phyloP scores from a whole-genome alignment of 2,797 vertebrate species.

The Anas acuta region DNA sequence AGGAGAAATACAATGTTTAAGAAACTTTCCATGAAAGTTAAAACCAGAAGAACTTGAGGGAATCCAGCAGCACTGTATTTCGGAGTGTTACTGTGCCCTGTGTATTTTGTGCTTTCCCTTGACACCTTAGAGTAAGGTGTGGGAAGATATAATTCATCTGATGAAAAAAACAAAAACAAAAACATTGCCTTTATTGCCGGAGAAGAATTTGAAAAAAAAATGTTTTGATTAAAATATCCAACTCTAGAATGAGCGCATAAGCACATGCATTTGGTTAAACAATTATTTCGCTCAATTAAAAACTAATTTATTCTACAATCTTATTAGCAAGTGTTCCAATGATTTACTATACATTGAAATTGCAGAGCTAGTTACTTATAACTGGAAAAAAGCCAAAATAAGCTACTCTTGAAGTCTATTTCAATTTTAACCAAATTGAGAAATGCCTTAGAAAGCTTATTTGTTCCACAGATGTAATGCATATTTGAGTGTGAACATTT shows the following conservation, averaged over 20 bases:
- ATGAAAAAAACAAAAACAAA: not conserved
- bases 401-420: not conserved
- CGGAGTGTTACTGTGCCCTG: not conserved
- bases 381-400: not conserved
- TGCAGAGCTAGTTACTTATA: not conserved
- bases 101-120: not conserved
- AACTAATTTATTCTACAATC: not conserved
- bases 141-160: not conserved
- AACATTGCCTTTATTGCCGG: not conserved
- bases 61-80: not conserved
- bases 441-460: not conserved
- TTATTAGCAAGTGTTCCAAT: constrained; percentile 1
- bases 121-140: not conserved
- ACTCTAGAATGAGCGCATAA: not conserved
- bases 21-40: not conserved
- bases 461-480: not conserved
- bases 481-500: not conserved
- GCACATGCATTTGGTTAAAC: not conserved
- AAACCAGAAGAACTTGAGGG: not conserved
- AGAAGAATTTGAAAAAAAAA: not conserved
- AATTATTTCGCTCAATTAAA: constrained; percentile 6
- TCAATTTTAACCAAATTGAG: not conserved
- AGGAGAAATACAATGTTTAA: not conserved
- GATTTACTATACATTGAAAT: not conserved
- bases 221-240: not conserved